These are phyloP conservation scores for Microplitis manilae DNA, from an alignment of 2,888 invertebrate genomes.

Conservation along the genomic window DNA sequence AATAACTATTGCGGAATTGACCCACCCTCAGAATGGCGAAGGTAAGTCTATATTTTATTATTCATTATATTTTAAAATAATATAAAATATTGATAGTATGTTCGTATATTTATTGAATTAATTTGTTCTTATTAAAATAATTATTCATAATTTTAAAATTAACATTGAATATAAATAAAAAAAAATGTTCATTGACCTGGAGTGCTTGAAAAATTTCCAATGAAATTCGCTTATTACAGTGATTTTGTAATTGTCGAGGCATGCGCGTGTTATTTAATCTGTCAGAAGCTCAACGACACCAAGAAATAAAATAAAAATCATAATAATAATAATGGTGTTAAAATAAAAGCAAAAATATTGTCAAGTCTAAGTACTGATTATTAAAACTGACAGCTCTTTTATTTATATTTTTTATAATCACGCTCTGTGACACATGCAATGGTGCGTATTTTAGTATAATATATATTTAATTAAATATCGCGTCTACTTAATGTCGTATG, in stretches of 20 bases:
- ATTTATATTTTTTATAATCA: background rate
- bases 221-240: background rate
- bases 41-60: constrained; percentile 28
- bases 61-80: background rate
- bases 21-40: constrained; percentile 39
- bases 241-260: constrained; percentile 2
- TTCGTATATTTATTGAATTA: no score
- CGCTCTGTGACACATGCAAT: background rate
- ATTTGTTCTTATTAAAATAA: no score
- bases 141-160: no score
- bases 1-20: constrained; percentile 18
- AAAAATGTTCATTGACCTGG: background rate
- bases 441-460: constrained; percentile 2
- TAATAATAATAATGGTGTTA: background rate
- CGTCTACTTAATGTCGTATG: background rate
- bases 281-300: background rate
- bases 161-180: background rate
- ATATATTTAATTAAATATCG: background rate
- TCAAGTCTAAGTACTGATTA: background rate
- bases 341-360: background rate
- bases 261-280: constrained; percentile 13
- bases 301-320: background rate
- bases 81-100: no score
- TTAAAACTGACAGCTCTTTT: background rate
- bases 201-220: background rate